Evolutionary conservation across 2,797 vertebrate species (phyloP).

Genomic region (Hippocampus kuda): DNA sequence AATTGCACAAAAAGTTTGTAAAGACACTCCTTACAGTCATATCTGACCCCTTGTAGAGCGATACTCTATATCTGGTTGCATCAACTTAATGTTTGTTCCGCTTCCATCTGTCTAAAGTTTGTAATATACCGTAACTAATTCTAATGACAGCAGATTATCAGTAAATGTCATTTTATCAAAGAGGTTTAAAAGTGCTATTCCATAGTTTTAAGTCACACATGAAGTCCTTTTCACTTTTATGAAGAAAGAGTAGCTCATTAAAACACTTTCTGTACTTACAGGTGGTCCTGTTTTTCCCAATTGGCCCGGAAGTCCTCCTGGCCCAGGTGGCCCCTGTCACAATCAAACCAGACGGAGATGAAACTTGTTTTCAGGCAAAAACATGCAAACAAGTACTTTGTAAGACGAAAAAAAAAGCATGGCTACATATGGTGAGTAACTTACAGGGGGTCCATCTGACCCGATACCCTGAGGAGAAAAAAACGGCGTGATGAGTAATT

Average conservation of each 20-base stretch:
- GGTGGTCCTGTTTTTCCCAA: conserved; percentile 76
- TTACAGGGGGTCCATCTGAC: conserved; percentile 79
- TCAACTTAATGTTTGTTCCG: neutral
- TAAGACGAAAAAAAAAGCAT: neutral
- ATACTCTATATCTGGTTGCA: neutral
- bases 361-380: neutral
- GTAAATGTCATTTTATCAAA: neutral
- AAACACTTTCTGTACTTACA: conserved; percentile 72
- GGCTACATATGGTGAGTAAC: conserved; percentile 40
- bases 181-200: neutral
- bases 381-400: neutral
- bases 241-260: neutral
- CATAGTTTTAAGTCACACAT: neutral
- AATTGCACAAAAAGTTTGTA: neutral
- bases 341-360: conserved; percentile 16
- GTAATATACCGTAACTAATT: neutral
- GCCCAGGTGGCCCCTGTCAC: conserved; percentile 79
- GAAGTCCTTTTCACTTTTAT: neutral
- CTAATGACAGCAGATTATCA: neutral
- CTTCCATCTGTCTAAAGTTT: neutral
- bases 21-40: neutral
- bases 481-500: conserved; percentile 21
- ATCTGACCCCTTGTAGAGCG: neutral
- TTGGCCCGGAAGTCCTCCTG: conserved; percentile 84
- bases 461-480: conserved; percentile 77